Conservation (phyloP, 2,888 invertebrate genomes). For the Mesorhabditis sp. region DNA sequence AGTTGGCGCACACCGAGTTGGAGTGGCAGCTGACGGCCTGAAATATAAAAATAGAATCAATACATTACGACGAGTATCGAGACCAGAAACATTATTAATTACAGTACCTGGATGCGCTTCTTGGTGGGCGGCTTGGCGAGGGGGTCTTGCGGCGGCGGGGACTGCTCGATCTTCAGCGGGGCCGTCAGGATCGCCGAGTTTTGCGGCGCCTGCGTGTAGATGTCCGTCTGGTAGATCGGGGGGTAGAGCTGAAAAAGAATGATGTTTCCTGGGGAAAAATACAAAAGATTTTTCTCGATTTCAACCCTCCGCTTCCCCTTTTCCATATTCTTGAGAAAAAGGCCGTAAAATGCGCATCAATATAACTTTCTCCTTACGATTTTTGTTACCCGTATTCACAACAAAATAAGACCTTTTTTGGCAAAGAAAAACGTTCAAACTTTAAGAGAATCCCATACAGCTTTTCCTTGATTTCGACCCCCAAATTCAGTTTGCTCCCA, state of each 20-base stretch:
- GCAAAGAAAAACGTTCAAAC: too few species aligned
- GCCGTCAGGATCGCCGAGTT: background rate
- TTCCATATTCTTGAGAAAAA: too few species aligned
- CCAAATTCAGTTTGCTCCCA: too few species aligned
- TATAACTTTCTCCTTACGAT: too few species aligned
- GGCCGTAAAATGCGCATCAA: too few species aligned
- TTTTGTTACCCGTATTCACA: too few species aligned
- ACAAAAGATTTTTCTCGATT: too few species aligned
- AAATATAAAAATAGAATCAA: conserved; percentile 9
- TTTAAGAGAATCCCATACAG: too few species aligned
- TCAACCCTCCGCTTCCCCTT: too few species aligned
- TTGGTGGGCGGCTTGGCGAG: conserved; percentile 26
- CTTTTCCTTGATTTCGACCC: too few species aligned
- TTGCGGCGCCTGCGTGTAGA: background rate
- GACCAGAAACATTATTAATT: background rate
- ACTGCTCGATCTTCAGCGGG: conserved; percentile 7
- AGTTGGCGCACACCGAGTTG: conserved; percentile 43
- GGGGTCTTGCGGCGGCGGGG: conserved; percentile 47
- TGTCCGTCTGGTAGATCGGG: background rate
- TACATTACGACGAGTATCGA: background rate
- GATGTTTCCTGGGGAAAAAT: too few species aligned
- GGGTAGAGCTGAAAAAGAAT: background rate
- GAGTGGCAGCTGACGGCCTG: conserved; percentile 45
- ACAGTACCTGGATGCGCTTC: conserved; percentile 32
- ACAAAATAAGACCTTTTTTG: too few species aligned